A percentile compares a stretch with the other conserved stretches of the same genome.
Conservation (phyloP, 92 coral and sea anemone genomes). For the Siderastrea siderea region DNA sequence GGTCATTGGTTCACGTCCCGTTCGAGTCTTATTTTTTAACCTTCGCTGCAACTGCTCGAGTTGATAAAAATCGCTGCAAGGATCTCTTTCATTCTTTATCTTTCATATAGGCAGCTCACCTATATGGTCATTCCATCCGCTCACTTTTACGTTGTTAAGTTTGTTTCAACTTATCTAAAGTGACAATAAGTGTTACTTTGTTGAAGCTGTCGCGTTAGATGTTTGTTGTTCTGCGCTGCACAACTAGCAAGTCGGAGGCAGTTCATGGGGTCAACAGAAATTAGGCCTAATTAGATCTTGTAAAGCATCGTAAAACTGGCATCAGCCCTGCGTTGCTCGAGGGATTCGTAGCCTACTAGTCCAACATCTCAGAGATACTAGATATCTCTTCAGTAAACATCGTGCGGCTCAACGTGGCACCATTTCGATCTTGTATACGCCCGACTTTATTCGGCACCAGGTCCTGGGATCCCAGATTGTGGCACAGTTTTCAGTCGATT, state of each 20-base stretch:
- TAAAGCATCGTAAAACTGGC: background rate
- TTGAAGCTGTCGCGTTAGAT: background rate
- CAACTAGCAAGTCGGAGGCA: background rate
- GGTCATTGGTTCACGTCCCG: too few species aligned
- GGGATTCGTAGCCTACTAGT: background rate
- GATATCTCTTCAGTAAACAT: background rate
- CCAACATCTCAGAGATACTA: background rate
- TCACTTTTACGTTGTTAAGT: too few species aligned
- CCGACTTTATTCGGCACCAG: background rate
- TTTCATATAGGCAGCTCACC: too few species aligned
- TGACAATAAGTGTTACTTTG: too few species aligned
- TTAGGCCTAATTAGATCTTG: background rate
- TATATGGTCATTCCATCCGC: too few species aligned
- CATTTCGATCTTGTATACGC: background rate
- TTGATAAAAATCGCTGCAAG: too few species aligned
- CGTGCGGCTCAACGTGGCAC: background rate
- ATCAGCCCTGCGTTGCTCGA: background rate
- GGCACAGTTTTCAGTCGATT: too few species aligned
- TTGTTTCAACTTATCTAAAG: too few species aligned
- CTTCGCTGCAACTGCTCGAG: too few species aligned
- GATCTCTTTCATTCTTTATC: too few species aligned
- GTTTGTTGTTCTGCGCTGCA: background rate
- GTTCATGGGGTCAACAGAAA: background rate
- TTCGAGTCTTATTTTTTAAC: too few species aligned
- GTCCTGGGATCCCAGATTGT: background rate